Percentiles rank a stretch among this genome's conserved stretches.
Evolutionary conservation across 1,140 invertebrate species (phyloP).

Genomic region (Cydia splendana): DNA sequence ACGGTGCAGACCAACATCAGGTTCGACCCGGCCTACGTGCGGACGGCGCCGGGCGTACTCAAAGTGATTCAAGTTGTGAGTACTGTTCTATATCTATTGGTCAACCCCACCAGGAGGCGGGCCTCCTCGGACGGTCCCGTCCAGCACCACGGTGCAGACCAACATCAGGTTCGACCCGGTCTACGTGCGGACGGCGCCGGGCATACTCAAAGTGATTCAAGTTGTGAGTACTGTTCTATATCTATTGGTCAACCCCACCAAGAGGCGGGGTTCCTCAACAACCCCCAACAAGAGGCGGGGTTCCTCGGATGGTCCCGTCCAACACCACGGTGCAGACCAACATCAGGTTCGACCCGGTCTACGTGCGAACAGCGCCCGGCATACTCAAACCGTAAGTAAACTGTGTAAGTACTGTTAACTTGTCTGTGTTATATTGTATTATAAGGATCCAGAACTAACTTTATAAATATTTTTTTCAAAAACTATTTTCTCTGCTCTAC

Average conservation of each 20-base stretch:
- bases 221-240: too few species aligned
- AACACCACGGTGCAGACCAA: constrained; percentile 84
- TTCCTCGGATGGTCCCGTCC: constrained; percentile 80
- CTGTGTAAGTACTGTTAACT: too few species aligned
- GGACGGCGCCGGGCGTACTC: constrained; percentile 86
- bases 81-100: too few species aligned
- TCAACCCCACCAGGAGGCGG: constrained; percentile 72
- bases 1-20: constrained; percentile 85
- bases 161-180: constrained; percentile 86
- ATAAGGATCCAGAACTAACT: too few species aligned
- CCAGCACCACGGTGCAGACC: constrained; percentile 84
- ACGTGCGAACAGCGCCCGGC: constrained; percentile 86
- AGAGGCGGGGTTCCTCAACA: constrained; percentile 86
- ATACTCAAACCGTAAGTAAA: constrained; percentile 84
- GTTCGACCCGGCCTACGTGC: constrained; percentile 86
- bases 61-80: constrained; percentile 79
- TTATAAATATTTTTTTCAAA: too few species aligned
- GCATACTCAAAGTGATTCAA: constrained; percentile 85
- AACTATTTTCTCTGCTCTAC: too few species aligned
- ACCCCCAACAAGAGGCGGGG: constrained; percentile 77
- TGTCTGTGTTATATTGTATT: too few species aligned
- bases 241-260: too few species aligned
- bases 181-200: constrained; percentile 86
- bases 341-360: constrained; percentile 86
- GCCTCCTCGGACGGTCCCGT: constrained; percentile 80